Percentiles rank a stretch among this genome's conserved stretches.
phyloP scores from a whole-genome alignment of 1,140 invertebrate genomes.

The Drosophila pseudoananassae region DNA sequence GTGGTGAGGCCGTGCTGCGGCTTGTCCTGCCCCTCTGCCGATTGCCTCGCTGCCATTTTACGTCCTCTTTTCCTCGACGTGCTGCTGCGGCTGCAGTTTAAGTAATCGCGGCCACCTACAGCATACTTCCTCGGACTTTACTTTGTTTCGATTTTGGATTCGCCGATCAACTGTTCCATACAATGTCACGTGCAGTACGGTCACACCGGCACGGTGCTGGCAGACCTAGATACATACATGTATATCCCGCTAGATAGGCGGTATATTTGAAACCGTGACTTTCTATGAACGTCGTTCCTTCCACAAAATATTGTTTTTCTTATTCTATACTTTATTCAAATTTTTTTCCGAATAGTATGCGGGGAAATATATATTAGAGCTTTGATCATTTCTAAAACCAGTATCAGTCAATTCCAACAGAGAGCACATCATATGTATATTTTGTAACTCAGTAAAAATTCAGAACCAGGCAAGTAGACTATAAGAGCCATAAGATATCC shows the following conservation, averaged over 20 bases:
- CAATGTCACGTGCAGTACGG: background rate
- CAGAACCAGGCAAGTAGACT: background rate
- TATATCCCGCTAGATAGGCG: background rate
- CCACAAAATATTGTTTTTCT: no score
- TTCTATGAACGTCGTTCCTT: no score
- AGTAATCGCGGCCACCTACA: conserved; percentile 26
- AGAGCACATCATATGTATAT: no score
- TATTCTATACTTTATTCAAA: background rate
- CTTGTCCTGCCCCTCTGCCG: conserved; percentile 16
- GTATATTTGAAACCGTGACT: no score
- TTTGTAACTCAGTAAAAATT: background rate
- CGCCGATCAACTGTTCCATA: conserved; percentile 24
- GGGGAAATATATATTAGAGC: no score
- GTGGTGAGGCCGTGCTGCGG: conserved; percentile 76
- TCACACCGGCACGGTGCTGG: background rate
- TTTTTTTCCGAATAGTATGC: background rate
- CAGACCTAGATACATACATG: background rate
- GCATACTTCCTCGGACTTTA: conserved; percentile 25
- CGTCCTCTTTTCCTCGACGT: conserved; percentile 1
- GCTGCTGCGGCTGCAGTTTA: conserved; percentile 29
- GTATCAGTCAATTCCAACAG: no score
- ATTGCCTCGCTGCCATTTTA: conserved; percentile 35
- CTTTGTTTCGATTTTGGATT: conserved; percentile 36
- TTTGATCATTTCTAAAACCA: no score
- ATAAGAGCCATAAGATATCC: background rate